These are phyloP conservation scores for Zygaena filipendulae DNA, from an alignment of 2,888 invertebrate genomes.

Conservation along the genomic window DNA sequence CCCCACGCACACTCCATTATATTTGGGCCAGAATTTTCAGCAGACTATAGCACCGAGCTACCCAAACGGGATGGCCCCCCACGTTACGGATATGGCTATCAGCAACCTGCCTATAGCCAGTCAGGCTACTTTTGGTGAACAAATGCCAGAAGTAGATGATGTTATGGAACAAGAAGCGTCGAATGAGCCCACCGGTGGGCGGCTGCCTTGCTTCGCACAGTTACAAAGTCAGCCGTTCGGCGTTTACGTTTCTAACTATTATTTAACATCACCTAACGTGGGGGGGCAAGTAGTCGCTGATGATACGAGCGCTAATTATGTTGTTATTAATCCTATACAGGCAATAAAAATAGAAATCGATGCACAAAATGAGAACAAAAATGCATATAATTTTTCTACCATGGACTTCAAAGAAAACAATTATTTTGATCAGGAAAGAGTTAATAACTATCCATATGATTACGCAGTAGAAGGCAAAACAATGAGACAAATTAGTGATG, in stretches of 20 bases:
- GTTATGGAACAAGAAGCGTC: conserved; percentile 59
- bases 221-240: conserved; percentile 69
- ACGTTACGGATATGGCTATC: conserved; percentile 83
- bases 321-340: conserved; percentile 52
- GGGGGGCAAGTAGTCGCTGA: conserved; percentile 75
- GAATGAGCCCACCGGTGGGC: conserved; percentile 44
- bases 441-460: conserved; percentile 44
- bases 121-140: conserved; percentile 89
- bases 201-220: conserved; percentile 75
- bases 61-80: conserved; percentile 90
- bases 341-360: conserved; percentile 39
- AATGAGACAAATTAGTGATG: conserved; percentile 49
- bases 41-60: conserved; percentile 74
- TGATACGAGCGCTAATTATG: conserved; percentile 61
- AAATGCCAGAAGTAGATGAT: conserved; percentile 53
- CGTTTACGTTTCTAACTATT: conserved; percentile 68
- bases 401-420: conserved; percentile 43
- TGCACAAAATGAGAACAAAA: conserved; percentile 42
- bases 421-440: conserved; percentile 40
- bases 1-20: conserved; percentile 70
- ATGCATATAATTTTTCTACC: conserved; percentile 47
- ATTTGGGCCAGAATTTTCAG: conserved; percentile 70
- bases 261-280: conserved; percentile 76
- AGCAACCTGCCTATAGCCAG: conserved; percentile 73
- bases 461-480: conserved; percentile 51